Conservation (phyloP, 2,888 invertebrate species). For the Athripsodes cinereus region DNA sequence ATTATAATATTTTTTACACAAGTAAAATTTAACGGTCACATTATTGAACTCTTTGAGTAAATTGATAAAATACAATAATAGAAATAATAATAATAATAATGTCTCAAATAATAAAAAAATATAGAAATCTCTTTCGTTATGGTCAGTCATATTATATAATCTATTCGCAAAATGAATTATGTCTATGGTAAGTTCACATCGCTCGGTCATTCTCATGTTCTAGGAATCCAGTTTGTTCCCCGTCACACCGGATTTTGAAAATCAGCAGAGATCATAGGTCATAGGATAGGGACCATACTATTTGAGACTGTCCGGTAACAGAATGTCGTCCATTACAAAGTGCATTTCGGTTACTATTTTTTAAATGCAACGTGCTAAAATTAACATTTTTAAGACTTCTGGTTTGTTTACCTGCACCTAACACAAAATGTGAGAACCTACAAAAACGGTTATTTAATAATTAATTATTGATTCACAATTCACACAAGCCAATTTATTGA, state of each 20-base stretch:
- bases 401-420: too few relatives aligned
- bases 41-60: not conserved
- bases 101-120: conserved; percentile 5
- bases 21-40: conserved; percentile 9
- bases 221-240: conserved; percentile 22
- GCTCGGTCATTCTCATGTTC: conserved; percentile 18
- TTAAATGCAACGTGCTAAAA: not conserved
- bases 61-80: conserved; percentile 6
- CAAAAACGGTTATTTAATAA: too few relatives aligned
- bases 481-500: too few relatives aligned
- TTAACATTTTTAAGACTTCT: too few relatives aligned
- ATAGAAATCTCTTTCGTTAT: conserved; percentile 17
- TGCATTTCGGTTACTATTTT: not conserved
- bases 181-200: conserved; percentile 22
- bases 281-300: conserved; percentile 17
- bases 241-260: conserved; percentile 29
- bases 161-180: conserved; percentile 27
- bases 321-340: not conserved
- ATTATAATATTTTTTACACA: not conserved
- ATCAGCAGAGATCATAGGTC: conserved; percentile 40
- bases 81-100: conserved; percentile 11
- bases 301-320: not conserved
- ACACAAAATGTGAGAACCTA: too few relatives aligned
- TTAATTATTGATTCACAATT: too few relatives aligned
- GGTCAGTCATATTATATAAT: conserved; percentile 11